Percentiles rank a stretch among this genome's conserved stretches.
Conservation (phyloP, 2,113 vertebrate genomes). For the Cheirogaleus medius region DNA sequence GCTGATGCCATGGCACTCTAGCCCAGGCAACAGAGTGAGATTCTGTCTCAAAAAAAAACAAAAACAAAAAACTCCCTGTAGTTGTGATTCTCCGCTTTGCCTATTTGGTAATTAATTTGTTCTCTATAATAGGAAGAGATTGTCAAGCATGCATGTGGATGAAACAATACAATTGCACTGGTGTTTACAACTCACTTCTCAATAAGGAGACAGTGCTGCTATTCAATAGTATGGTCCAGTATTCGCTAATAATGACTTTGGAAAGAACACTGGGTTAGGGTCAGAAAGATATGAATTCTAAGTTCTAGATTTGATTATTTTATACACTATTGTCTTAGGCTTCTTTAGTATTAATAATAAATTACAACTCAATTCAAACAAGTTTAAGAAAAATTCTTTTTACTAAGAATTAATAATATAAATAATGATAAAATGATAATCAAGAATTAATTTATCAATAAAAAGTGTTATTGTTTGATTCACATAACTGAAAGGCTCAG, state of each 20-base stretch:
- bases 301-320: background rate
- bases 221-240: background rate
- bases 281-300: background rate
- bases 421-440: background rate
- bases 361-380: background rate
- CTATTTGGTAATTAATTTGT: background rate
- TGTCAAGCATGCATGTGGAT: background rate
- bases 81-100: background rate
- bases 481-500: background rate
- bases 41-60: no score
- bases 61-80: background rate
- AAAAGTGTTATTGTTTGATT: background rate
- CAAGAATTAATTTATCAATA: background rate
- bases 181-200: background rate
- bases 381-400: background rate
- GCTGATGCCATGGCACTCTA: no score
- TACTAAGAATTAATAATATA: background rate
- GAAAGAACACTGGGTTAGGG: background rate
- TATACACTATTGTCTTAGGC: background rate
- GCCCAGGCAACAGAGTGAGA: no score
- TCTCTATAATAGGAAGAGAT: background rate
- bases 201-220: background rate
- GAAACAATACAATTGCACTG: background rate
- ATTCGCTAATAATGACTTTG: background rate
- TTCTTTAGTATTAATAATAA: background rate